Conservation (phyloP, 2,113 vertebrate species). For the Dicaeum eximium region DNA sequence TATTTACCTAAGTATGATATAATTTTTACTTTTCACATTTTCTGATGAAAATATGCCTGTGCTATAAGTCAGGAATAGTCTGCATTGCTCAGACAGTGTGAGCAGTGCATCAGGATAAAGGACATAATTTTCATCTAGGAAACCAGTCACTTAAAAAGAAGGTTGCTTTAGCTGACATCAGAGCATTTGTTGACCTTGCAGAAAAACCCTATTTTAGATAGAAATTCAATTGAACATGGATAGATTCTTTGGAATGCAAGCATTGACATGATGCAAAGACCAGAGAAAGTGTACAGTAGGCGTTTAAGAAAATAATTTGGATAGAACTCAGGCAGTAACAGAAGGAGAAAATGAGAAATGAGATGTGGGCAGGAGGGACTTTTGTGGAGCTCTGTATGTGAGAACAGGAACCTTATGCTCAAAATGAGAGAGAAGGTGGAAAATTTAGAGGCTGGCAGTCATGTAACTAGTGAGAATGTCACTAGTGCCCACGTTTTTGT, state of each 20-base stretch:
- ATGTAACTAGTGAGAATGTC: neutral
- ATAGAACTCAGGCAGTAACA: constrained; percentile 2
- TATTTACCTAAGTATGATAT: neutral
- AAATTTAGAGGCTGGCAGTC: neutral
- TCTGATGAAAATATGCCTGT: neutral
- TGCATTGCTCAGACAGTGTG: neutral
- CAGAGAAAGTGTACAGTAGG: neutral
- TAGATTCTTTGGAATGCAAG: neutral
- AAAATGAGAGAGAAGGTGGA: neutral
- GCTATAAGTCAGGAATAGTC: neutral
- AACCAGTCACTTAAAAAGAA: neutral
- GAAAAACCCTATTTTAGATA: neutral
- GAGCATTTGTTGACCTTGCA: neutral
- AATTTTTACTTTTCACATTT: neutral
- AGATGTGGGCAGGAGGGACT: constrained; percentile 6
- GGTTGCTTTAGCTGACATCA: neutral
- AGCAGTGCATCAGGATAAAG: neutral
- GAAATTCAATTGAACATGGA: neutral
- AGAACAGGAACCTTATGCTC: constrained; percentile 8
- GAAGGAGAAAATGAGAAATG: constrained; percentile 45
- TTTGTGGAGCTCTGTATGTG: neutral
- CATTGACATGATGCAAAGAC: neutral
- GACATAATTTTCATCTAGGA: neutral
- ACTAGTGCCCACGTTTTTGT: neutral
- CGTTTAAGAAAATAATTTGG: constrained; percentile 23